Percentiles rank a stretch among this genome's conserved stretches.
phyloP scores from a whole-genome alignment of 2,113 vertebrate species.

The Mirza zaza region DNA sequence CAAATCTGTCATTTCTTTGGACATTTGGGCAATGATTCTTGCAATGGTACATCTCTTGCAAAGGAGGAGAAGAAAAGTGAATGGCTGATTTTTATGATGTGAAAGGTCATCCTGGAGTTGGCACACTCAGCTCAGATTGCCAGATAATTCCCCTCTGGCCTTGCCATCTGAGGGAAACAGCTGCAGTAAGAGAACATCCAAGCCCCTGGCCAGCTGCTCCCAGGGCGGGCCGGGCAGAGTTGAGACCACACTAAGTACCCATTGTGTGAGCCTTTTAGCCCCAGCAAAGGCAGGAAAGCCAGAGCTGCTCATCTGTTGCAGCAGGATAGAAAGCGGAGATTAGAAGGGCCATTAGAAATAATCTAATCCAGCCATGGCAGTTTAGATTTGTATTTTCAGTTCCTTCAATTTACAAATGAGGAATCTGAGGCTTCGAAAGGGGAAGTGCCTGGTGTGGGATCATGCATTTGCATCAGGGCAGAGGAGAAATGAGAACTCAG shows the following conservation, averaged over 20 bases:
- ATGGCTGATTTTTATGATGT: neutral
- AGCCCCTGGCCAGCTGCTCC: neutral
- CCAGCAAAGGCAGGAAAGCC: neutral
- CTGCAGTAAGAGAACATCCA: neutral
- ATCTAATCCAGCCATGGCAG: neutral
- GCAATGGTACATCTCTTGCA: constrained; percentile 89
- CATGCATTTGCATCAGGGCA: neutral
- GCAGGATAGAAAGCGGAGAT: neutral
- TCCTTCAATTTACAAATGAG: neutral
- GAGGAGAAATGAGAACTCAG: neutral
- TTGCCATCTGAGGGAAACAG: neutral
- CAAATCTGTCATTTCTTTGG: constrained; percentile 85
- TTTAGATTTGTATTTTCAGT: neutral
- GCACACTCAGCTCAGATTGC: neutral
- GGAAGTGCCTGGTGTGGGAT: neutral
- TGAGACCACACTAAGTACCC: neutral
- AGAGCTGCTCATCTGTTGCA: neutral
- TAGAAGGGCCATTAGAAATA: neutral
- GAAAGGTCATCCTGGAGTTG: neutral
- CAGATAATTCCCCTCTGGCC: neutral
- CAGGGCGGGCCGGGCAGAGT: neutral
- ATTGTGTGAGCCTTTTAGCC: neutral
- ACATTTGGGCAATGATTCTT: constrained; percentile 90
- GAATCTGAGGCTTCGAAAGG: neutral
- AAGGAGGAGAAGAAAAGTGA: neutral